A percentile compares a stretch with the other conserved stretches of the same genome.
phyloP scores from a whole-genome alignment of 2,888 invertebrate genomes.

The Catocala fraxini region DNA sequence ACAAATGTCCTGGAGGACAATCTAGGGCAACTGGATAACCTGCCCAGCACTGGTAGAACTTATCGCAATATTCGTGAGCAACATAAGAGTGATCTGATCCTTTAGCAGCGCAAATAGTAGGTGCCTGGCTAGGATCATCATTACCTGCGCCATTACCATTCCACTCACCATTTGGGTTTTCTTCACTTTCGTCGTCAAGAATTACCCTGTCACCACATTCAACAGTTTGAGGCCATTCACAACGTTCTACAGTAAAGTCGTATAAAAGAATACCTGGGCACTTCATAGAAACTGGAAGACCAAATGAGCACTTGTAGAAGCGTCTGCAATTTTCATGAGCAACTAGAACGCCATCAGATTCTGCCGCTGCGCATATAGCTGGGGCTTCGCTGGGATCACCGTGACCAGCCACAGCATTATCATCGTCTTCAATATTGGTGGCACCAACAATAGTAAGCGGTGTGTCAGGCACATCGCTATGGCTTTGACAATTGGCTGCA shows the following conservation, averaged over 20 bases:
- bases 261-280: constrained; percentile 55
- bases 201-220: constrained; percentile 55
- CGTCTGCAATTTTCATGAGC: constrained; percentile 63
- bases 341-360: constrained; percentile 52
- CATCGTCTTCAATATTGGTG: neutral
- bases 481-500: constrained; percentile 2
- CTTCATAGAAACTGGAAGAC: constrained; percentile 42
- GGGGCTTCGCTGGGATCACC: constrained; percentile 51
- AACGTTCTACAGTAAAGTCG: constrained; percentile 49
- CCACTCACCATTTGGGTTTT: constrained; percentile 10
- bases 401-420: neutral
- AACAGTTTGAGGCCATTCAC: constrained; percentile 64
- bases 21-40: constrained; percentile 5
- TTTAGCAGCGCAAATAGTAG: constrained; percentile 50
- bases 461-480: neutral
- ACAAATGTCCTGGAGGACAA: constrained; percentile 39
- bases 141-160: constrained; percentile 18
- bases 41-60: constrained; percentile 52
- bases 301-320: constrained; percentile 60
- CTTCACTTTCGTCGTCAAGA: constrained; percentile 20
- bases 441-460: neutral
- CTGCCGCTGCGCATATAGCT: constrained; percentile 49
- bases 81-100: constrained; percentile 52
- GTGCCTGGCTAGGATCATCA: constrained; percentile 45
- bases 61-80: constrained; percentile 53